Evolutionary conservation across 2,113 vertebrate species (phyloP).

Genomic region (Arizona elegans): DNA sequence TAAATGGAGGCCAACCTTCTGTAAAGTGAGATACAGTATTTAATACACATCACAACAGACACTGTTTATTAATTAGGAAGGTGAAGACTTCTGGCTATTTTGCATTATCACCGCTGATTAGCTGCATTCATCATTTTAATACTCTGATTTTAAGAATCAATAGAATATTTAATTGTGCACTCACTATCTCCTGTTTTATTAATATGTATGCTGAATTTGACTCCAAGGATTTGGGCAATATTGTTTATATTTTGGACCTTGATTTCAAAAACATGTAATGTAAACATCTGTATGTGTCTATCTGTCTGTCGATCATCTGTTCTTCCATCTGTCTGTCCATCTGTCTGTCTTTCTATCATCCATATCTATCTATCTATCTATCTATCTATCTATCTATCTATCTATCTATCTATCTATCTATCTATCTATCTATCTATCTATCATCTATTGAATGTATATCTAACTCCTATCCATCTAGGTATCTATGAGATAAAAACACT

Average conservation of each 20-base stretch:
- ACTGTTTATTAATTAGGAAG: neutral
- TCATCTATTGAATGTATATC: neutral
- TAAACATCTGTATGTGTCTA: neutral
- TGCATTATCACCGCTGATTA: neutral
- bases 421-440: neutral
- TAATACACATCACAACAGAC: neutral
- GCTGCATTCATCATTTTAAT: neutral
- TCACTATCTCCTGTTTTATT: neutral
- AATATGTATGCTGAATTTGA: neutral
- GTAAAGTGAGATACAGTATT: neutral
- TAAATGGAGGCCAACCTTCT: neutral
- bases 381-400: neutral
- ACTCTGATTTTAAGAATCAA: neutral
- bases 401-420: too few species aligned
- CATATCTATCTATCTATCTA: neutral
- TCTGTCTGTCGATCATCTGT: too few species aligned
- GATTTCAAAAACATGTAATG: neutral
- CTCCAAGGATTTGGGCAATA: neutral
- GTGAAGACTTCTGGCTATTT: neutral
- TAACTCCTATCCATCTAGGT: neutral
- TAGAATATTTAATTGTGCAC: neutral
- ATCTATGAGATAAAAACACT: neutral
- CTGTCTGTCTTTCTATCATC: too few species aligned
- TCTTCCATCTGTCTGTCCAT: neutral
- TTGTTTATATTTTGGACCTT: neutral